These are phyloP conservation scores for Haliclona indistincta DNA, from an alignment of 37 sponge, comb jelly and placozoan species.

Conservation along the genomic window DNA sequence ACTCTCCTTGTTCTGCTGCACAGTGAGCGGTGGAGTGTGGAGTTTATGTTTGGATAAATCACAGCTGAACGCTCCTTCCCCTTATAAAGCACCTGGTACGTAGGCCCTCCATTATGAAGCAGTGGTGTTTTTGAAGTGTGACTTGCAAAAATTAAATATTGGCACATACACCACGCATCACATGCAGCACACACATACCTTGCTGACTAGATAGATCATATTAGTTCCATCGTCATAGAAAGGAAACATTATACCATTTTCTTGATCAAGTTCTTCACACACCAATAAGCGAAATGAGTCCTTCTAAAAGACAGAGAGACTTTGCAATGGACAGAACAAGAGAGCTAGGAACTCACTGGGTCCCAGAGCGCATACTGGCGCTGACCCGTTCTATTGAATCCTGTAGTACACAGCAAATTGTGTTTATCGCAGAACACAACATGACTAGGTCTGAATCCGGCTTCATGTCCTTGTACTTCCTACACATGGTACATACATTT, in stretches of 20 bases:
- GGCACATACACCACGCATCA: no score
- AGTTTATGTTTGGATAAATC: no score
- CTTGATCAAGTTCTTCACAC: slow-evolving; percentile 82
- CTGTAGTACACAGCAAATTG: slow-evolving; percentile 65
- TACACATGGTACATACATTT: slow-evolving; percentile 1
- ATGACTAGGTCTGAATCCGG: slow-evolving; percentile 61
- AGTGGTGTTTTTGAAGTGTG: no score
- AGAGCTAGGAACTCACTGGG: slow-evolving; percentile 43
- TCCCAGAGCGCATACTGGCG: slow-evolving; percentile 82
- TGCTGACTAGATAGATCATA: slow-evolving; percentile 87
- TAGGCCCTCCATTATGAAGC: no score
- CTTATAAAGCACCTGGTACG: no score
- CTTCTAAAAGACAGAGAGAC: slow-evolving; percentile 37
- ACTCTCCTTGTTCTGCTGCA: no score
- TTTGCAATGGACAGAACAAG: no score
- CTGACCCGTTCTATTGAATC: slow-evolving; percentile 58
- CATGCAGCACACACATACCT: no score
- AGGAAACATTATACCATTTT: slow-evolving; percentile 80
- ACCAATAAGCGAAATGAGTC: no score
- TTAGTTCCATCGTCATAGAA: slow-evolving; percentile 88
- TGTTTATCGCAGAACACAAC: slow-evolving; percentile 56
- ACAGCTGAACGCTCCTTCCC: no score
- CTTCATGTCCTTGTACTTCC: slow-evolving; percentile 69
- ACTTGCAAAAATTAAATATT: no score
- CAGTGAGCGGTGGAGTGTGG: no score